Evolutionary conservation across 2,797 vertebrate species (phyloP).

Genomic region (Potorous gilbertii): DNA sequence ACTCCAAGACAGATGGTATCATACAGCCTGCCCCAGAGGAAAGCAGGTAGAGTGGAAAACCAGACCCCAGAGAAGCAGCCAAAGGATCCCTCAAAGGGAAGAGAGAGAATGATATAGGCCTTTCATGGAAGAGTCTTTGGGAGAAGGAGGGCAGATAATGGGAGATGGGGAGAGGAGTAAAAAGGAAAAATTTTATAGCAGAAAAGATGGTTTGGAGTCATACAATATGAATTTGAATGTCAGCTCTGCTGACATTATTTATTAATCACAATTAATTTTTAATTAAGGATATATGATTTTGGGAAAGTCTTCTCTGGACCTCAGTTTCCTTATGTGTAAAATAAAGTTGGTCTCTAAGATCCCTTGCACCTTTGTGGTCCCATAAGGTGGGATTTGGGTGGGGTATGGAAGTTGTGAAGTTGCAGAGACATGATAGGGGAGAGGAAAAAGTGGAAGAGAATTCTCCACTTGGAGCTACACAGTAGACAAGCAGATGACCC

Average conservation of each 20-base stretch:
- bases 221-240: not conserved
- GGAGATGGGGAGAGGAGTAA: not conserved
- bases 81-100: not conserved
- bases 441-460: not conserved
- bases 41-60: not conserved
- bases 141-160: not conserved
- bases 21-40: not conserved
- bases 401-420: not conserved
- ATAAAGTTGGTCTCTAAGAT: not conserved
- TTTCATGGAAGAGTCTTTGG: not conserved
- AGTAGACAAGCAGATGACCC: too few relatives aligned
- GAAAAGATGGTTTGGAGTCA: not conserved
- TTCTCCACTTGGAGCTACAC: too few relatives aligned
- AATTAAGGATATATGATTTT: not conserved
- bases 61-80: not conserved
- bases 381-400: not conserved
- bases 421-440: not conserved
- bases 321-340: not conserved
- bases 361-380: constrained; percentile 11
- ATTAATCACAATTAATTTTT: not conserved
- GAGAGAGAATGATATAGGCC: not conserved
- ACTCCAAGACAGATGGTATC: not conserved
- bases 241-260: not conserved
- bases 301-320: not conserved
- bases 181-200: not conserved